Evolutionary conservation across 2,888 invertebrate genomes (phyloP).

Genomic region (Theretra japonica): DNA sequence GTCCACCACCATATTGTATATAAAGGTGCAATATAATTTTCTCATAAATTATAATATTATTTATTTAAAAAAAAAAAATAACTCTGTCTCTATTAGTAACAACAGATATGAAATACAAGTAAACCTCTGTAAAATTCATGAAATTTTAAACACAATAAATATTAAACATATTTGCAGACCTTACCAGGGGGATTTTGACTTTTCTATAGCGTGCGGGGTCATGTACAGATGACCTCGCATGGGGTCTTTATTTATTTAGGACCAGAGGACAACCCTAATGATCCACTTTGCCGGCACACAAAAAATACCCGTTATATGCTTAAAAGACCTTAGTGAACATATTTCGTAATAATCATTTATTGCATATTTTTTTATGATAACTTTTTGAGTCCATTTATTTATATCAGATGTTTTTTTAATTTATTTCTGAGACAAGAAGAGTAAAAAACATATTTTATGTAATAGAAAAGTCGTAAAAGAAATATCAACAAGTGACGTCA

Average conservation of each 20-base stretch:
- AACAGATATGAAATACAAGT: background rate
- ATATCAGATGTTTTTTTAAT: too few relatives aligned
- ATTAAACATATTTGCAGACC: background rate
- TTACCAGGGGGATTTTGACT: background rate
- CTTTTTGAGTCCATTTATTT: too few relatives aligned
- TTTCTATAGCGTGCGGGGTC: background rate
- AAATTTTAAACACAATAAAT: background rate
- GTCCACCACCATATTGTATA: too few relatives aligned
- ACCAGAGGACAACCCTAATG: constrained; percentile 31
- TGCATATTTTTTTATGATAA: too few relatives aligned
- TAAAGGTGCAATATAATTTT: too few relatives aligned
- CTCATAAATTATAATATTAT: too few relatives aligned
- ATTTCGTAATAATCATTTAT: background rate
- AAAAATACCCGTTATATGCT: constrained; percentile 32
- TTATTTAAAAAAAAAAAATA: too few relatives aligned
- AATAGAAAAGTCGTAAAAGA: too few relatives aligned
- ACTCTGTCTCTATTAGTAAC: background rate
- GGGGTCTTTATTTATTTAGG: constrained; percentile 42
- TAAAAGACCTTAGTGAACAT: background rate
- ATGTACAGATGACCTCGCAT: constrained; percentile 1
- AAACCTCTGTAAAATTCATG: background rate
- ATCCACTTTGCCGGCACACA: constrained; percentile 29
- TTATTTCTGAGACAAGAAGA: too few relatives aligned
- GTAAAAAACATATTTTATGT: too few relatives aligned
- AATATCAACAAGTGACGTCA: too few relatives aligned